Evolutionary conservation across 1,140 invertebrate genomes (phyloP).

Genomic region (Caerostris darwini): DNA sequence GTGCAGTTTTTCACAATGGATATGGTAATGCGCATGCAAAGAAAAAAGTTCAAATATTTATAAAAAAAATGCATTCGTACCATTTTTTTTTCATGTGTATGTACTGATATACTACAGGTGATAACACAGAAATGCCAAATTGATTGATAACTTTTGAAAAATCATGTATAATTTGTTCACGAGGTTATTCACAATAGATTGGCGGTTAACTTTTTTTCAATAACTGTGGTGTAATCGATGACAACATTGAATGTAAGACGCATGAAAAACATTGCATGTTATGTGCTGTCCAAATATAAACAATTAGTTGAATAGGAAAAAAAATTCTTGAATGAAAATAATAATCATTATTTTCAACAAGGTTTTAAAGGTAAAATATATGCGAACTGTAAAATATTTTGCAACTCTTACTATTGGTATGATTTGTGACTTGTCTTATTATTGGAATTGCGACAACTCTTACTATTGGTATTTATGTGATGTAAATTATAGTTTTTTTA

Average conservation of each 20-base stretch:
- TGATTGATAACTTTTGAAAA: not conserved
- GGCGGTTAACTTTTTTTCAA: slow-evolving; percentile 1
- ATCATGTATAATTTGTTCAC: slow-evolving; percentile 23
- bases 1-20: not conserved
- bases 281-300: not conserved
- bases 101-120: not conserved
- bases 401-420: too few relatives aligned
- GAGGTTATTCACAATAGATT: not conserved
- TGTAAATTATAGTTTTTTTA: too few relatives aligned
- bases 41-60: slow-evolving; percentile 3
- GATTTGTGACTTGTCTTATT: too few relatives aligned
- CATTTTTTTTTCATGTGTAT: not conserved
- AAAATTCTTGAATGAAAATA: not conserved
- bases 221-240: not conserved
- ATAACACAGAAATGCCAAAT: not conserved
- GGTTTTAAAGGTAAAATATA: not conserved
- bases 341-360: not conserved
- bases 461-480: too few relatives aligned
- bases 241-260: not conserved
- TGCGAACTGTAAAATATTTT: too few relatives aligned
- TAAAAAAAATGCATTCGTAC: not conserved
- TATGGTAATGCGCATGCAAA: not conserved
- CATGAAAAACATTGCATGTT: not conserved
- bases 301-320: not conserved
- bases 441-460: too few relatives aligned